phyloP scores from a whole-genome alignment of 2,888 invertebrate species.

The Brachyptera risi region DNA sequence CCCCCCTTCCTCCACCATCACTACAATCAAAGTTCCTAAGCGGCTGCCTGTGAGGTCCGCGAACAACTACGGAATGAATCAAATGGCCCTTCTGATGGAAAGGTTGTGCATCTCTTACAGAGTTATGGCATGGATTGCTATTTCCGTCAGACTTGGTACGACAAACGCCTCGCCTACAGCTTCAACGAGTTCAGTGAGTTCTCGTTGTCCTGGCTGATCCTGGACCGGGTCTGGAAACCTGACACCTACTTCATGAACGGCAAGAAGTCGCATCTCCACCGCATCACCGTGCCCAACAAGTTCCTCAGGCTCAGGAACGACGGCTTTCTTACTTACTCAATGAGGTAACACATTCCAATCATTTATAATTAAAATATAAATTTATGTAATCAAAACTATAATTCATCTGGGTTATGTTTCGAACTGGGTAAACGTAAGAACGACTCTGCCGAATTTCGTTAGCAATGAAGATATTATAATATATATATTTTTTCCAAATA shows the following conservation, averaged over 20 bases:
- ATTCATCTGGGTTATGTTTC: no score
- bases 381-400: no score
- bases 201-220: conserved; percentile 51
- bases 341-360: conserved; percentile 39
- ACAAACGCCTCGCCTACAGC: conserved; percentile 45
- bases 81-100: no score
- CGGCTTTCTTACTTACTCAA: conserved; percentile 39
- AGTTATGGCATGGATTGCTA: conserved; percentile 46
- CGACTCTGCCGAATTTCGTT: no score
- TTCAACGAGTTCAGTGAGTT: conserved; percentile 41
- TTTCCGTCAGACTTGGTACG: conserved; percentile 50
- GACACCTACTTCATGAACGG: conserved; percentile 55
- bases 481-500: no score
- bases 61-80: no score
- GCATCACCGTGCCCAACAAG: conserved; percentile 52
- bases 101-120: conserved; percentile 36
- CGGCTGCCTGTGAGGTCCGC: no score
- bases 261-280: conserved; percentile 51
- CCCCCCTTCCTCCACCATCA: no score
- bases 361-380: no score
- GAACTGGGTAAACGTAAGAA: no score
- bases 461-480: no score
- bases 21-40: no score
- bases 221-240: conserved; percentile 56
- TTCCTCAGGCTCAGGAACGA: conserved; percentile 42